Evolutionary conservation across 92 coral and sea anemone genomes (phyloP).

Genomic region (Paragorgia papillata): DNA sequence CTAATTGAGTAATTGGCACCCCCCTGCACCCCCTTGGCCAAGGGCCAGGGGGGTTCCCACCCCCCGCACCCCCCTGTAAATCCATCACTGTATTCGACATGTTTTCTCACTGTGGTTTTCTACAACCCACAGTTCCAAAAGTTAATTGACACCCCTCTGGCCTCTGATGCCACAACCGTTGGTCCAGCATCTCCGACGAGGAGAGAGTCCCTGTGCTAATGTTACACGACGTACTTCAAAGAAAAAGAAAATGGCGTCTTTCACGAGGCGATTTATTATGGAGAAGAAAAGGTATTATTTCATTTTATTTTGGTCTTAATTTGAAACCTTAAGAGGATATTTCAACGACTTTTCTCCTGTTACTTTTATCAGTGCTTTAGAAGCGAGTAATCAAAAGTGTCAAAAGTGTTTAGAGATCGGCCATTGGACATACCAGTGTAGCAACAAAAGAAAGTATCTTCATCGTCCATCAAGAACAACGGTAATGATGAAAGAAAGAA

Average conservation of each 20-base stretch:
- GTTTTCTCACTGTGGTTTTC: too few relatives aligned
- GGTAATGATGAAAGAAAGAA: constrained; percentile 87
- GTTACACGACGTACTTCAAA: constrained; percentile 1
- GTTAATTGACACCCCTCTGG: too few relatives aligned
- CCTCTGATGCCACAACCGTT: too few relatives aligned
- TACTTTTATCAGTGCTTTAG: constrained; percentile 57
- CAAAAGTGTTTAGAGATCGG: constrained; percentile 96
- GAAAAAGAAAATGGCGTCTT: constrained; percentile 79
- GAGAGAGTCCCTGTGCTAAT: too few relatives aligned
- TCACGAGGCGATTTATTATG: constrained; percentile 78
- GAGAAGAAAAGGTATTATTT: constrained; percentile 84
- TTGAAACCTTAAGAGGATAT: too few relatives aligned
- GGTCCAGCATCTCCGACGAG: too few relatives aligned
- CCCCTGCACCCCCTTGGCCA: too few relatives aligned
- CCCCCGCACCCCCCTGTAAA: too few relatives aligned
- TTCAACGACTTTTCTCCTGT: background rate
- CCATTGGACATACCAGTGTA: constrained; percentile 98
- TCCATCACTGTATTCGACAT: too few relatives aligned
- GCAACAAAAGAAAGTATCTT: constrained; percentile 87
- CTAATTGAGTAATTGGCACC: too few relatives aligned
- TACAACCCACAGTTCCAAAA: too few relatives aligned
- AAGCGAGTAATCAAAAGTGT: constrained; percentile 87
- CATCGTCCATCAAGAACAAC: constrained; percentile 94
- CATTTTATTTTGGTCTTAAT: background rate
- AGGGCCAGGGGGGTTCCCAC: too few relatives aligned